Conservation (phyloP, 2,113 vertebrate species). For the Gallinago undulata region DNA sequence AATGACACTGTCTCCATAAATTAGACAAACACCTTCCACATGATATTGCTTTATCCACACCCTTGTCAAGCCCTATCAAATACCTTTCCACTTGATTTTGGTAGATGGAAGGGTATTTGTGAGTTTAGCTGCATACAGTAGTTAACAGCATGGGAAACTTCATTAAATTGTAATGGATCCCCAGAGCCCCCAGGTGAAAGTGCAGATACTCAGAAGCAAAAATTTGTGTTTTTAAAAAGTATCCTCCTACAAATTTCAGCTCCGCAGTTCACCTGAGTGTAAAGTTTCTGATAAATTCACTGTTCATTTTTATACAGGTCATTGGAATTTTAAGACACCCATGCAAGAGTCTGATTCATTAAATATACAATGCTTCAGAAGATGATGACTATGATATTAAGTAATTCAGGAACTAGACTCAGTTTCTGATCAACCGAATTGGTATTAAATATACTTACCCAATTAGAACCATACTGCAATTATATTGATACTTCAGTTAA, state of each 20-base stretch:
- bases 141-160: background rate
- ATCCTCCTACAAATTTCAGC: background rate
- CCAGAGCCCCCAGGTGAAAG: background rate
- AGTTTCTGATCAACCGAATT: constrained; percentile 3
- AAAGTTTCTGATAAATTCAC: background rate
- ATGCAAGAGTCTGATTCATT: background rate
- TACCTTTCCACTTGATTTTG: background rate
- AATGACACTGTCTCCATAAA: background rate
- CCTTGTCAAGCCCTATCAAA: background rate
- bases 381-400: background rate
- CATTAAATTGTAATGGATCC: background rate
- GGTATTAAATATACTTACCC: background rate
- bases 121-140: background rate
- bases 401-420: constrained; percentile 5
- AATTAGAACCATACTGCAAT: constrained; percentile 3
- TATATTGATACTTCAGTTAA: background rate
- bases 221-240: background rate
- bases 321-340: background rate
- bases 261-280: background rate
- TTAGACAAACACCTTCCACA: background rate
- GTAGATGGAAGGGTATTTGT: background rate
- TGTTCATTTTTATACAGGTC: background rate
- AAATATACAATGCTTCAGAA: background rate
- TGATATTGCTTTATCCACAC: background rate
- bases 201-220: background rate